Percentiles rank a stretch among this genome's conserved stretches.
Evolutionary conservation across 2,113 vertebrate species (phyloP).

Genomic region (Lophochroa leadbeateri): DNA sequence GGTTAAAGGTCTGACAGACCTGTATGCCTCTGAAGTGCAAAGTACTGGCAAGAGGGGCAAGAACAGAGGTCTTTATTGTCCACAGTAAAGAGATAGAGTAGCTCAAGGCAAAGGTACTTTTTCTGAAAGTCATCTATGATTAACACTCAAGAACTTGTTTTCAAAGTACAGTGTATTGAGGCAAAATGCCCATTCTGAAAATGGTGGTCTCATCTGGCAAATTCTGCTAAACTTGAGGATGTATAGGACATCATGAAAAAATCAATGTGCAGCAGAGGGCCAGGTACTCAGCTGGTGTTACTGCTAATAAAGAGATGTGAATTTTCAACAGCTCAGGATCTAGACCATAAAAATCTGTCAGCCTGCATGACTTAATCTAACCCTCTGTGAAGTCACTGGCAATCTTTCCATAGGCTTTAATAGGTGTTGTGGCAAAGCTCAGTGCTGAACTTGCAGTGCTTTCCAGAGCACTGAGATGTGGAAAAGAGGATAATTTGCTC

Average conservation of each 20-base stretch:
- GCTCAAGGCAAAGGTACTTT: background rate
- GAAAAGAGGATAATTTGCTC: background rate
- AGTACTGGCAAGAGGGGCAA: background rate
- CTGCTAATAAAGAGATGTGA: background rate
- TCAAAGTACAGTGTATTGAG: background rate
- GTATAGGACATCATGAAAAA: background rate
- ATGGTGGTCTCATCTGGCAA: background rate
- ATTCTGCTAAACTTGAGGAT: background rate
- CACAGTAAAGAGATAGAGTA: background rate
- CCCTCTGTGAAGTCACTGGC: background rate
- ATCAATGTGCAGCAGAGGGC: background rate
- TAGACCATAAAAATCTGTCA: background rate
- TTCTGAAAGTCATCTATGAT: background rate
- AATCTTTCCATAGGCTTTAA: background rate
- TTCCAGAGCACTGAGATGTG: background rate
- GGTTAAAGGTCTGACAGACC: background rate
- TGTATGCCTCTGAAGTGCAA: background rate
- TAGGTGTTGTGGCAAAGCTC: background rate
- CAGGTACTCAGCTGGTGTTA: background rate
- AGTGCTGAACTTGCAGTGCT: background rate
- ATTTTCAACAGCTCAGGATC: background rate
- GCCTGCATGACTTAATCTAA: background rate
- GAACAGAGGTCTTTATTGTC: background rate
- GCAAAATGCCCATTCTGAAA: background rate
- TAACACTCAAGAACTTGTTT: background rate